Percentiles rank a stretch among this genome's conserved stretches.
Conservation (phyloP, 2,888 invertebrate genomes). For the Halictus ligatus region DNA sequence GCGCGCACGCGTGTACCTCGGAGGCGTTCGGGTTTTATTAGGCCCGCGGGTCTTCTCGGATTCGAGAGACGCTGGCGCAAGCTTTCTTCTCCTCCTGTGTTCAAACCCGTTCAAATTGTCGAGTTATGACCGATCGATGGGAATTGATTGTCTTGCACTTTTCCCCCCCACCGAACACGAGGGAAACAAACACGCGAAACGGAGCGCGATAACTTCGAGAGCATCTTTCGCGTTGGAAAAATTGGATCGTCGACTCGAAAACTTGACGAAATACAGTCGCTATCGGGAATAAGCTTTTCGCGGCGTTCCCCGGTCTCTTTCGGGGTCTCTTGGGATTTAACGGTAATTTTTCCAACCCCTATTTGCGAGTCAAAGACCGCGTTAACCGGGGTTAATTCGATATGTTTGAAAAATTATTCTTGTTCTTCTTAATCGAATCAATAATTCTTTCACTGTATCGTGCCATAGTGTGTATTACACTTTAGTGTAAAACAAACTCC, state of each 20-base stretch:
- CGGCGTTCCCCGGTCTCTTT: background rate
- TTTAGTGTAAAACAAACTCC: too few relatives aligned
- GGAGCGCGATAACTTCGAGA: slow-evolving; percentile 1
- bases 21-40: slow-evolving; percentile 26
- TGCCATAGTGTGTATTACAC: too few relatives aligned
- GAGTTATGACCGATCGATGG: slow-evolving; percentile 32
- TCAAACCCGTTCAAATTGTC: slow-evolving; percentile 12
- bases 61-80: slow-evolving; percentile 18
- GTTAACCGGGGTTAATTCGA: too few relatives aligned
- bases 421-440: too few relatives aligned
- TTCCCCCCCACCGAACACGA: background rate
- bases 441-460: too few relatives aligned
- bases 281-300: background rate
- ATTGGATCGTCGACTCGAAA: slow-evolving; percentile 7
- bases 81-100: background rate
- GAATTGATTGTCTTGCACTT: slow-evolving; percentile 33
- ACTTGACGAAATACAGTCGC: background rate
- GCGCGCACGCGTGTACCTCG: background rate
- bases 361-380: too few relatives aligned
- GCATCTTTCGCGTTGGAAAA: background rate
- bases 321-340: background rate
- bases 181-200: slow-evolving; percentile 21
- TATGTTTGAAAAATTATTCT: too few relatives aligned
- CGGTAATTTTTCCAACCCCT: background rate
- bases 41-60: slow-evolving; percentile 19